A percentile compares a stretch with the other conserved stretches of the same genome.
phyloP scores from a whole-genome alignment of 1,140 invertebrate species.

The Camponotus floridanus region DNA sequence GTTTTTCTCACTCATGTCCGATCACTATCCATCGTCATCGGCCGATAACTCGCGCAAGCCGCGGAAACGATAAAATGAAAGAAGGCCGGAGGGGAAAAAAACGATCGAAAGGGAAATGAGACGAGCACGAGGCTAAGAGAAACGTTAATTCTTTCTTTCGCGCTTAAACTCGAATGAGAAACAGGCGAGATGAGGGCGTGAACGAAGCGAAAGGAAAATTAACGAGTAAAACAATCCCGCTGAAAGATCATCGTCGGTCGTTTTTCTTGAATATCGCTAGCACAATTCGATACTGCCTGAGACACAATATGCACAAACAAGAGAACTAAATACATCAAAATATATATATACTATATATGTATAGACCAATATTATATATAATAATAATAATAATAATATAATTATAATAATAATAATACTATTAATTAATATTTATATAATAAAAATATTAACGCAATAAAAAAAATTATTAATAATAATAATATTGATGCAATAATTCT shows the following conservation, averaged over 20 bases:
- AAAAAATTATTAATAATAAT: constrained; percentile 77
- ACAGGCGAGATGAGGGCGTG: constrained; percentile 6
- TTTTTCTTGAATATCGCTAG: not conserved
- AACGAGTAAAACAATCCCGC: constrained; percentile 42
- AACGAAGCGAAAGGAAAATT: constrained; percentile 22
- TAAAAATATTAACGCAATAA: constrained; percentile 67
- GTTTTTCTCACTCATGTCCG: constrained; percentile 82
- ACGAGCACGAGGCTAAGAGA: constrained; percentile 6
- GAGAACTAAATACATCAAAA: constrained; percentile 56
- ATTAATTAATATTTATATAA: constrained; percentile 71
- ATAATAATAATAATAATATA: constrained; percentile 30
- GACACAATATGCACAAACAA: constrained; percentile 29
- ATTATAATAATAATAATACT: constrained; percentile 67
- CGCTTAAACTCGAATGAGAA: constrained; percentile 5
- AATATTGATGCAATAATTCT: constrained; percentile 71
- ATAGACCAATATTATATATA: constrained; percentile 53
- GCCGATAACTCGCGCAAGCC: constrained; percentile 53
- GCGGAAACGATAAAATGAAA: constrained; percentile 41
- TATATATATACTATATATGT: constrained; percentile 66
- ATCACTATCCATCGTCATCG: constrained; percentile 82
- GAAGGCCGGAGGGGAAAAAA: not conserved
- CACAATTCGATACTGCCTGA: not conserved
- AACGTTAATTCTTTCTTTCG: constrained; percentile 1
- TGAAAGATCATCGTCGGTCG: constrained; percentile 13
- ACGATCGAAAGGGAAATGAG: not conserved